These are phyloP conservation scores for Troglohyphantes excavatus DNA, from an alignment of 2,888 invertebrate species.

Conservation along the genomic window DNA sequence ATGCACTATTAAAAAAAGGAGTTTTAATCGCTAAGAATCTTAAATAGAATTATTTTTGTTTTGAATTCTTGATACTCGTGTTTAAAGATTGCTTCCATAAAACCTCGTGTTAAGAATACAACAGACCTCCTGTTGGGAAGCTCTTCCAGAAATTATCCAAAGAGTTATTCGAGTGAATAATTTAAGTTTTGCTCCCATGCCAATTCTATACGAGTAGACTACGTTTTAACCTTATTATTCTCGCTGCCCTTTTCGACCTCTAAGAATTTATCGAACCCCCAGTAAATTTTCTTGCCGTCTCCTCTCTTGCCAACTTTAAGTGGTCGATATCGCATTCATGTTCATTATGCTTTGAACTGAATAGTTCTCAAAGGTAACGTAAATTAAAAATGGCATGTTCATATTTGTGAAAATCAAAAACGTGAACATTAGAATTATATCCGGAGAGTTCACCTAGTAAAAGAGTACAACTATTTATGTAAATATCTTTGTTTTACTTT, in stretches of 20 bases:
- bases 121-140: neutral
- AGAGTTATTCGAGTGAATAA: neutral
- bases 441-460: too few species aligned
- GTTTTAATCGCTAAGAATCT: too few species aligned
- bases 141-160: neutral
- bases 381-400: too few species aligned
- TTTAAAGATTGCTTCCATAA: neutral
- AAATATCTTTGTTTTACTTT: too few species aligned
- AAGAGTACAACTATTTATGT: too few species aligned
- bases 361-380: too few species aligned
- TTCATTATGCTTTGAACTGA: too few species aligned
- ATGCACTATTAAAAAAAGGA: too few species aligned
- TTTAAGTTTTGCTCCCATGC: neutral
- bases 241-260: constrained; percentile 3
- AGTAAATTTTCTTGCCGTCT: neutral
- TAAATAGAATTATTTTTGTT: too few species aligned
- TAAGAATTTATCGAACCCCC: constrained; percentile 32
- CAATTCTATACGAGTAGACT: constrained; percentile 8
- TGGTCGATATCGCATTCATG: neutral
- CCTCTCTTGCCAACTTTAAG: neutral
- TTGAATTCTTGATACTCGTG: neutral
- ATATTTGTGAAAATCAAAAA: too few species aligned
- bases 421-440: too few species aligned
- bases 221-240: neutral
- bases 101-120: neutral